phyloP scores from a whole-genome alignment of 2,797 vertebrate species.

The Poliocrania exsul region DNA sequence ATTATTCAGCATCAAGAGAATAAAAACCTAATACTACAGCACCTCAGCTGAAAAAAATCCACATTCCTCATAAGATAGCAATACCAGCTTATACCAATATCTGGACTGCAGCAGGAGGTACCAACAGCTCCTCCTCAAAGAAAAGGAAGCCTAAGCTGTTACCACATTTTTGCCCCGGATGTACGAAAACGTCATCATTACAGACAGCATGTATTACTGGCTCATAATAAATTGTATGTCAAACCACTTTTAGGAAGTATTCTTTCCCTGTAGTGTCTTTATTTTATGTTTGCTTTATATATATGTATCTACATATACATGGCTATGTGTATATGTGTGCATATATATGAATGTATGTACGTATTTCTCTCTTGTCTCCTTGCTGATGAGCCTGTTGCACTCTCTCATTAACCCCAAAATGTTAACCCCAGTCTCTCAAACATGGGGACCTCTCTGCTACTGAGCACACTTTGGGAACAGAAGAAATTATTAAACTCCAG shows the following conservation, averaged over 20 bases:
- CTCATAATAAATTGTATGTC: neutral
- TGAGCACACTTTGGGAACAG: neutral
- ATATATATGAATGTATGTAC: neutral
- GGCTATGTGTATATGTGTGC: neutral
- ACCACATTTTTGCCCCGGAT: neutral
- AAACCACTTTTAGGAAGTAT: neutral
- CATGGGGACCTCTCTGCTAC: neutral
- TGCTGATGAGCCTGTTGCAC: neutral
- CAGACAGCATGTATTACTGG: neutral
- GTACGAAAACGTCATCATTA: neutral
- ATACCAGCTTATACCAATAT: neutral
- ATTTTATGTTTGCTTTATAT: neutral
- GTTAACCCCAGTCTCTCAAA: neutral
- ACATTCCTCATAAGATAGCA: neutral
- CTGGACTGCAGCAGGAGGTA: neutral
- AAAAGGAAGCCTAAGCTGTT: neutral
- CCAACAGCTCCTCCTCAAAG: neutral
- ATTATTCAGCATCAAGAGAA: constrained; percentile 47
- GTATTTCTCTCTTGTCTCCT: neutral
- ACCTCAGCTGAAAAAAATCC: neutral
- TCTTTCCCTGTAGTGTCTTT: neutral
- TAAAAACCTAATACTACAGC: neutral
- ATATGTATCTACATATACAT: neutral
- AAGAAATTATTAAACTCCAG: neutral
- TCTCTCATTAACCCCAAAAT: neutral